phyloP scores from a whole-genome alignment of 2,113 vertebrate genomes.

The Lepus americanus region DNA sequence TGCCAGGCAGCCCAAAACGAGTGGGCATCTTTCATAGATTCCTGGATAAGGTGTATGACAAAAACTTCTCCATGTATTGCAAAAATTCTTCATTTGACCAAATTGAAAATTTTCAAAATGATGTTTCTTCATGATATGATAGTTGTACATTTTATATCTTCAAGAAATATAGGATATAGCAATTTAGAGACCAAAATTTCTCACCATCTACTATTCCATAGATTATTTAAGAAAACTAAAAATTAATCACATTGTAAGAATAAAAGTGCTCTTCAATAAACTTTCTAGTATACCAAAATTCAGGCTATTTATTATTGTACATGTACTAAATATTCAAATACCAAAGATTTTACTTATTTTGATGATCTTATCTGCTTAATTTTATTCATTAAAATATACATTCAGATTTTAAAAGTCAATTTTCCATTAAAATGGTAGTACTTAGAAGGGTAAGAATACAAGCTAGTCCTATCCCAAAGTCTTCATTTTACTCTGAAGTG shows the following conservation, averaged over 20 bases:
- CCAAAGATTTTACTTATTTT: conserved; percentile 14
- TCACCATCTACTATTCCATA: background rate
- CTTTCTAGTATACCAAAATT: conserved; percentile 1
- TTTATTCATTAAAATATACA: conserved; percentile 41
- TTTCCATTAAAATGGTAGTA: background rate
- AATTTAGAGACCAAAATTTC: conserved; percentile 55
- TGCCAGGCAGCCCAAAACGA: background rate
- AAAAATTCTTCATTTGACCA: conserved; percentile 41
- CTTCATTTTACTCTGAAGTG: conserved; percentile 50
- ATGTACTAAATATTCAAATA: background rate
- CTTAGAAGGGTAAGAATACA: background rate
- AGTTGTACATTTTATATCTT: background rate
- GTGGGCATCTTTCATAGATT: background rate
- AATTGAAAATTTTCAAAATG: conserved; percentile 32
- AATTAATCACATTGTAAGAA: conserved; percentile 42
- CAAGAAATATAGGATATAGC: conserved; percentile 8
- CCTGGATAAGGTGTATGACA: background rate
- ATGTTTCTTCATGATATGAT: background rate
- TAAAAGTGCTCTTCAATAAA: conserved; percentile 28
- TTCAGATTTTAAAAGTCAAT: background rate
- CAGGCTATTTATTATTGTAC: background rate
- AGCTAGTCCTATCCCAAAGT: background rate
- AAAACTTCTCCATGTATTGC: background rate
- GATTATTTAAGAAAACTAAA: conserved; percentile 31
- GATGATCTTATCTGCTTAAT: conserved; percentile 46